A percentile compares a stretch with the other conserved stretches of the same genome.
Conservation (phyloP, 2,113 vertebrate species). For the Hucho hucho region DNA sequence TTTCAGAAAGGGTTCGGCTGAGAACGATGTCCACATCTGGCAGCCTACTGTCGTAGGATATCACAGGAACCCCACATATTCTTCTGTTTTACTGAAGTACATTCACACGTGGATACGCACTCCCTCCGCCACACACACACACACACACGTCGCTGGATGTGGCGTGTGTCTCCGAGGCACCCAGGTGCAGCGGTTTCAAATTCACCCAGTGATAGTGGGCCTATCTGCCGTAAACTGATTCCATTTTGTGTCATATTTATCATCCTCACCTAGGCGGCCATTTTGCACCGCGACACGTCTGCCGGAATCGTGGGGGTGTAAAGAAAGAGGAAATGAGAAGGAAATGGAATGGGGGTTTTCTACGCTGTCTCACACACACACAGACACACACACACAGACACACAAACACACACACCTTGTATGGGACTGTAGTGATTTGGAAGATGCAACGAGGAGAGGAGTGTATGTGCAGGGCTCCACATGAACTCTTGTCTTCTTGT, state of each 20-base stretch:
- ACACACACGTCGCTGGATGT: not conserved
- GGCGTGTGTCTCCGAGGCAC: not conserved
- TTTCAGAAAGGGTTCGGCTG: no score
- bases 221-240: not conserved
- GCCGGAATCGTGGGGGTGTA: not conserved
- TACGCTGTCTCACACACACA: not conserved
- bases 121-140: no score
- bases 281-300: not conserved
- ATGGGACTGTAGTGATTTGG: not conserved
- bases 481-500: no score
- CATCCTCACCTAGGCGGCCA: not conserved
- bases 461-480: not conserved
- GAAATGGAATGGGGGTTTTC: slow-evolving; percentile 9
- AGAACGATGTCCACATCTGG: no score
- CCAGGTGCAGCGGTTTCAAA: not conserved
- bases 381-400: slow-evolving; percentile 6
- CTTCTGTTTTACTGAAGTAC: no score
- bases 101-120: no score
- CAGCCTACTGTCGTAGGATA: no score
- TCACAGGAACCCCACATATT: no score
- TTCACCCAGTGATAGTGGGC: not conserved
- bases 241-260: slow-evolving; percentile 6
- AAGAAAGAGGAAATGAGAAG: slow-evolving; percentile 1
- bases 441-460: not conserved
- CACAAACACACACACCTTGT: not conserved